Evolutionary conservation across 2,113 vertebrate genomes (phyloP), one percentile per base, ranked within the genome.

Genomic region (Carettochelys insculpta): DNA sequence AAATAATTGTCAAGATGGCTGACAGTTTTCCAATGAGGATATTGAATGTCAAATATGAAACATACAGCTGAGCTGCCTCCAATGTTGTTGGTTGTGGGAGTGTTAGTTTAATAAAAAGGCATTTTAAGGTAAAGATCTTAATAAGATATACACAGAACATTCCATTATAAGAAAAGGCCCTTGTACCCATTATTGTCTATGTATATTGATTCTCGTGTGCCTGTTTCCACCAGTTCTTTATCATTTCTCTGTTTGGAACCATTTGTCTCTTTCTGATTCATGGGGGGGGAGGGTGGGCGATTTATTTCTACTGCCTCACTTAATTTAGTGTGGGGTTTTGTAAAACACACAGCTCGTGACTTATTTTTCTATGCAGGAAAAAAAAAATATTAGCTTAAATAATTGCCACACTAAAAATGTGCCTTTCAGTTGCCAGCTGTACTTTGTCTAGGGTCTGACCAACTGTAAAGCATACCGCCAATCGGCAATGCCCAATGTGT

Each of bases 1-100:
- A 87, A 65, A 51, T 92, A 92, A 95, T 94, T 92, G 91, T 86
- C 93, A 97, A 97, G 56, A 96, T 96, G 96, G 95, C 92, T 97
- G 95, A 86, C 77, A 91, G 48, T 94, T 88, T 58, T 88, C 65
- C 3, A 10, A 52, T 92, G 91, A 92, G 78, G 58, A 83, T 82
- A 82, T 92, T 92, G 92, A 90, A 76, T 91, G 48, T 68, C 27
- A 90, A 84, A 92, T 81, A 27, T 90, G 77, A 43, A 92, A 88
- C 13, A 24, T 53, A 41, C 22, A 86, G 83, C 54, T 84, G 20
- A 92, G 31, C 78, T 88, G 16, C 48, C 38, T 61, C 76, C n/a
- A 45, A 8, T 87, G 87, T 89, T 77, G 22, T 31, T 93, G 34
- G 16, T 9, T 3, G 78, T 48, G 48, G 13, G 77, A 87, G 43